Percentiles rank a stretch among this genome's conserved stretches.
These are phyloP conservation scores for Chrosomus eos DNA, from an alignment of 2,797 vertebrate species.

Conservation along the genomic window DNA sequence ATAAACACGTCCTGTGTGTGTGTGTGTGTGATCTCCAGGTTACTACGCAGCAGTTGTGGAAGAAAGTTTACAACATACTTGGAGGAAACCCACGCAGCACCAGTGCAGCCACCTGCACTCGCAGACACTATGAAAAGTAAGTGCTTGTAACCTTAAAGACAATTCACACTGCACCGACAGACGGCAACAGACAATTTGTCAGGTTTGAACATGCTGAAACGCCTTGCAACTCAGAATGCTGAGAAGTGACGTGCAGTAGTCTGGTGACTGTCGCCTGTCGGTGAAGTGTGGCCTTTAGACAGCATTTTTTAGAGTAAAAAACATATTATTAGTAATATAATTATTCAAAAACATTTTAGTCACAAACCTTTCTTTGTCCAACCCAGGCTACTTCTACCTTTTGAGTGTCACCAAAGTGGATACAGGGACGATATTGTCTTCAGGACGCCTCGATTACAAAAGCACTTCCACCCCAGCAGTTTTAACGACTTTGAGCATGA, in stretches of 20 bases:
- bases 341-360: background rate
- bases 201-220: background rate
- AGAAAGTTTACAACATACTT: constrained; percentile 80
- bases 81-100: constrained; percentile 83
- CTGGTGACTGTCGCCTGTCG: background rate
- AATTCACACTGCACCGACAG: background rate
- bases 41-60: constrained; percentile 80
- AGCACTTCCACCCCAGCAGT: constrained; percentile 56
- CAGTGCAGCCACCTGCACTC: constrained; percentile 82
- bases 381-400: constrained; percentile 76
- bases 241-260: background rate
- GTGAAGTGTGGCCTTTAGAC: background rate
- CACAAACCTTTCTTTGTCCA: constrained; percentile 11
- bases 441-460: constrained; percentile 52
- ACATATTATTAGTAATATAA: background rate
- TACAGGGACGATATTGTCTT: constrained; percentile 56
- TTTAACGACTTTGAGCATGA: constrained; percentile 34
- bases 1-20: background rate
- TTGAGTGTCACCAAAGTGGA: constrained; percentile 73
- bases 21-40: constrained; percentile 67
- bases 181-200: background rate
- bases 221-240: background rate
- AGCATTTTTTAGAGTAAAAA: background rate
- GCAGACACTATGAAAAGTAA: constrained; percentile 83
- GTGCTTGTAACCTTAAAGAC: background rate